Evolutionary conservation across 2,888 invertebrate species (phyloP).

Genomic region (Synanthedon tipuliformis): DNA sequence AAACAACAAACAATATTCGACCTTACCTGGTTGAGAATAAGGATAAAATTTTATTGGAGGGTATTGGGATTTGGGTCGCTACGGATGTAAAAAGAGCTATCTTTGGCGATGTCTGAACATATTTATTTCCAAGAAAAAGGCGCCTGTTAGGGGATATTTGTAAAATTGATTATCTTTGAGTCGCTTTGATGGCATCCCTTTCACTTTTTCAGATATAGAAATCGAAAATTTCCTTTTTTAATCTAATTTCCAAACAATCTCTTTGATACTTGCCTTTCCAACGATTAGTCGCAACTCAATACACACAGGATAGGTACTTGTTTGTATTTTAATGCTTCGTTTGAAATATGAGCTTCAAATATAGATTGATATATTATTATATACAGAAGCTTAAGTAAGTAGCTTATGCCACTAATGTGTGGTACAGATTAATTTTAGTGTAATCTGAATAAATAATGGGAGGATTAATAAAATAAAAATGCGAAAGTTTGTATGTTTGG

Average conservation of each 20-base stretch:
- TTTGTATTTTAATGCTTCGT: not conserved
- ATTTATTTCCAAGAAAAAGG: conserved; percentile 56
- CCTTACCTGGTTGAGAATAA: no score
- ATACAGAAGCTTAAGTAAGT: no score
- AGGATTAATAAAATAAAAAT: no score
- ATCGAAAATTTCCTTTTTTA: conserved; percentile 46
- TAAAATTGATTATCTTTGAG: conserved; percentile 66
- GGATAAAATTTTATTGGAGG: no score
- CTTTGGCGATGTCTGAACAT: conserved; percentile 33
- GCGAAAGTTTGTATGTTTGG: no score
- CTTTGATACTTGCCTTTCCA: conserved; percentile 35
- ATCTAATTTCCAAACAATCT: conserved; percentile 41
- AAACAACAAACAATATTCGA: no score
- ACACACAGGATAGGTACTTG: conserved; percentile 26
- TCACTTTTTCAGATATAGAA: conserved; percentile 23
- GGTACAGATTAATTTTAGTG: no score
- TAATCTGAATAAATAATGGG: no score
- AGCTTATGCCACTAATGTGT: no score
- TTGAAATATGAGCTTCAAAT: not conserved
- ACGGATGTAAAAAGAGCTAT: conserved; percentile 6
- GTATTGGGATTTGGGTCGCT: no score
- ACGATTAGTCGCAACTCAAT: conserved; percentile 37
- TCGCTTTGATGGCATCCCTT: conserved; percentile 51
- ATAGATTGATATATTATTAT: no score
- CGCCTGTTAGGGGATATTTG: conserved; percentile 42